These are phyloP conservation scores for Marronus borbonicus DNA, from an alignment of 2,888 invertebrate species.

Conservation along the genomic window DNA sequence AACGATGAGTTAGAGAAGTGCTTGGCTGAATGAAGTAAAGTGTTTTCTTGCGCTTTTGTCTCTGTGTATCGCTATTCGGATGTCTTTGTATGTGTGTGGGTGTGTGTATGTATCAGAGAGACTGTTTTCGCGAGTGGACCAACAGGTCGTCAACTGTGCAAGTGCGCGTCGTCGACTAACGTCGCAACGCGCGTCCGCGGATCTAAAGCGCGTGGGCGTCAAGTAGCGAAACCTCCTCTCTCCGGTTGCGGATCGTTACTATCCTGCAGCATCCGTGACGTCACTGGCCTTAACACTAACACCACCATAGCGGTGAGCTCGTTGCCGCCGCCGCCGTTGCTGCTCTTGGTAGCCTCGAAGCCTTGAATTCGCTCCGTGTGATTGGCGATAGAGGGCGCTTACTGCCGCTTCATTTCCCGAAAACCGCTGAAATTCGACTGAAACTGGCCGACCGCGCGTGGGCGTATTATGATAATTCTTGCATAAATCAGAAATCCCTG, in stretches of 20 bases:
- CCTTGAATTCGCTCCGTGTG: conserved; percentile 29
- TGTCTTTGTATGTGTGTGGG: neutral
- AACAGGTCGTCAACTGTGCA: conserved; percentile 64
- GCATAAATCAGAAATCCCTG: too few relatives aligned
- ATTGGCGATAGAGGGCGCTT: conserved; percentile 36
- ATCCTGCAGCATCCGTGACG: conserved; percentile 68
- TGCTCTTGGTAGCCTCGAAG: conserved; percentile 21
- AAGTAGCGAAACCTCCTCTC: conserved; percentile 56
- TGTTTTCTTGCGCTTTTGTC: conserved; percentile 5
- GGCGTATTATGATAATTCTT: too few relatives aligned
- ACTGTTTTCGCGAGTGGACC: conserved; percentile 54
- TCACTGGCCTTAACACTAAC: conserved; percentile 57
- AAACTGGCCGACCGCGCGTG: neutral
- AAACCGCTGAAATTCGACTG: conserved; percentile 7
- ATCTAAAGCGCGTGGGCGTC: conserved; percentile 62
- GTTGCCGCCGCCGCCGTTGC: neutral
- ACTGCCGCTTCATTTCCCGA: neutral
- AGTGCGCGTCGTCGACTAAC: conserved; percentile 63
- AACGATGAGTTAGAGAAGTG: conserved; percentile 17
- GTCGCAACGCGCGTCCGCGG: conserved; percentile 58
- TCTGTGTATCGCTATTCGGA: neutral
- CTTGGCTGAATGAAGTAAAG: conserved; percentile 3
- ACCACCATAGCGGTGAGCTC: neutral
- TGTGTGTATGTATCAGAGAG: conserved; percentile 1
- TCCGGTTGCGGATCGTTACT: conserved; percentile 65